These are phyloP conservation scores for Cinara cedri DNA, from an alignment of 2,888 invertebrate genomes.

Conservation along the genomic window DNA sequence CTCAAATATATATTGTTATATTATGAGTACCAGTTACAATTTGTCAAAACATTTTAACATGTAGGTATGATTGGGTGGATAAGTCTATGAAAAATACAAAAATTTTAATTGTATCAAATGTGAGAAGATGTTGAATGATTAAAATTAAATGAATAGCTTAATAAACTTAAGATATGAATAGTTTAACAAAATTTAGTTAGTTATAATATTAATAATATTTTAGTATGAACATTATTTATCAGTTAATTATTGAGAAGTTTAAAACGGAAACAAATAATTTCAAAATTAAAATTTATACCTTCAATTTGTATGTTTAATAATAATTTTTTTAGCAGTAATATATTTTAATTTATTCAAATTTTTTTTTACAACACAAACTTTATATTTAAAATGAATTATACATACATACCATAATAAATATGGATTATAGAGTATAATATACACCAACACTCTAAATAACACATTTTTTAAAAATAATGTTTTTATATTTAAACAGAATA, in stretches of 20 bases:
- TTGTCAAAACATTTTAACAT: constrained; percentile 7
- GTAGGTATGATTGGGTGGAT: too few relatives aligned
- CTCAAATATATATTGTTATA: constrained; percentile 1
- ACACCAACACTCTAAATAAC: not conserved
- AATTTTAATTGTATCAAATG: not conserved
- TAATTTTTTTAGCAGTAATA: constrained; percentile 1
- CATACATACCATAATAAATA: not conserved
- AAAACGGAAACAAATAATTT: too few relatives aligned
- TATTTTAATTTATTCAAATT: not conserved
- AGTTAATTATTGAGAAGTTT: too few relatives aligned
- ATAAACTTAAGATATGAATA: not conserved
- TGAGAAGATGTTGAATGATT: not conserved
- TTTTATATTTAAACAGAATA: constrained; percentile 5
- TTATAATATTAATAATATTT: too few relatives aligned
- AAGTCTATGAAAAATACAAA: constrained; percentile 18
- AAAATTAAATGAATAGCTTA: not conserved
- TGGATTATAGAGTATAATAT: not conserved
- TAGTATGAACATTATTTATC: too few relatives aligned
- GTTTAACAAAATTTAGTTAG: too few relatives aligned
- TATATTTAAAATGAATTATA: not conserved
- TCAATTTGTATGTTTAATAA: too few relatives aligned
- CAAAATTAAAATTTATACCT: too few relatives aligned
- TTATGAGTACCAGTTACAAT: not conserved
- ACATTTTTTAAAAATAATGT: constrained; percentile 2
- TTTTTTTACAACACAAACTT: not conserved